phyloP scores from a whole-genome alignment of 2,888 invertebrate genomes.

The Bimastos eiseni region DNA sequence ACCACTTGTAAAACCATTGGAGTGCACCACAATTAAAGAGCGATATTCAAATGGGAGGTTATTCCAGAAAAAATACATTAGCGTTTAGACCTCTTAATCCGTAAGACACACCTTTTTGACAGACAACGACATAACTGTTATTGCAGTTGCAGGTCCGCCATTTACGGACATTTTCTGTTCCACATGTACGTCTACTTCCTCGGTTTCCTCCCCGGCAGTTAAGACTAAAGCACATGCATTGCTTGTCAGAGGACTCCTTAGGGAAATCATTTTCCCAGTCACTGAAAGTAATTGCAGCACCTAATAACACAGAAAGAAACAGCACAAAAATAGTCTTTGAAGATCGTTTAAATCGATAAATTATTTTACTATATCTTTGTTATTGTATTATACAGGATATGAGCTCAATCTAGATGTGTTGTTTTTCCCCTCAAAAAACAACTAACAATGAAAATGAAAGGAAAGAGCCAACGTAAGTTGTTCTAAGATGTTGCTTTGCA shows the following conservation, averaged over 20 bases:
- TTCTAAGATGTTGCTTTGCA: not conserved
- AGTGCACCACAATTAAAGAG: too few relatives aligned
- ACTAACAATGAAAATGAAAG: not conserved
- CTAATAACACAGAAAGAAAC: not conserved
- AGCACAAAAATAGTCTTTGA: too few relatives aligned
- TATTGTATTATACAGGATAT: too few relatives aligned
- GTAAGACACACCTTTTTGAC: not conserved
- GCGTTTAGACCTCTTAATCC: not conserved
- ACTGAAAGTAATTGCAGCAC: not conserved
- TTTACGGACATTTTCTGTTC: not conserved
- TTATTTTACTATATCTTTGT: too few relatives aligned
- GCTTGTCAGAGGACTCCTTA: not conserved
- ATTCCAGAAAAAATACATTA: too few relatives aligned
- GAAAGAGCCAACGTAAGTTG: too few relatives aligned
- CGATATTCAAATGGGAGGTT: too few relatives aligned
- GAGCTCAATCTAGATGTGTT: too few relatives aligned
- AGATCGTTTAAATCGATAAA: too few relatives aligned
- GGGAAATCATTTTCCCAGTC: not conserved
- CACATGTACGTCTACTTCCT: not conserved
- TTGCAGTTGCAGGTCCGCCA: not conserved
- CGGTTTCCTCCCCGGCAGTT: not conserved
- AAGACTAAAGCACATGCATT: not conserved
- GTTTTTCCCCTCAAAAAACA: not conserved
- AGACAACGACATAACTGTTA: not conserved
- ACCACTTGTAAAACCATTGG: too few relatives aligned